phyloP scores from a whole-genome alignment of 2,888 invertebrate genomes.

The Papilio demoleus region DNA sequence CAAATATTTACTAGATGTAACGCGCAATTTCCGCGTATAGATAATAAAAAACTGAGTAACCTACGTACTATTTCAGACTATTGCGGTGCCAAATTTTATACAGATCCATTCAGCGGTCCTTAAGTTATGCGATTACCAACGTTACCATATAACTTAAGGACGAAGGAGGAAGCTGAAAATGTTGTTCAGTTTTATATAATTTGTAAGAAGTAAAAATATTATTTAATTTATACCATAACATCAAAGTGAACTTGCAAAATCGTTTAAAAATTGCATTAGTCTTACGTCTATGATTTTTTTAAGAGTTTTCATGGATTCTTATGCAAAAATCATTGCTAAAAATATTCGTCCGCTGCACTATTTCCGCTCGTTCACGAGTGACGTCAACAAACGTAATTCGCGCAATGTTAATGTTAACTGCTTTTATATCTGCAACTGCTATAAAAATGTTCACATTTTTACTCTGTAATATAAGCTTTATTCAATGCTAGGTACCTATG shows the following conservation, averaged over 20 bases:
- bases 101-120: background rate
- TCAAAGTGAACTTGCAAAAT: background rate
- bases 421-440: constrained; percentile 4
- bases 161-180: no score
- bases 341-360: constrained; percentile 3
- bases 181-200: background rate
- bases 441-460: background rate
- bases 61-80: background rate
- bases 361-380: no score
- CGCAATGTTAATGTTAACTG: background rate
- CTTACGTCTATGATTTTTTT: background rate
- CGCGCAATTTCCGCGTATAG: background rate
- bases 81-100: background rate
- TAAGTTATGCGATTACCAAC: background rate
- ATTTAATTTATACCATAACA: background rate
- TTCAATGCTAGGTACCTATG: background rate
- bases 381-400: constrained; percentile 14
- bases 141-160: no score
- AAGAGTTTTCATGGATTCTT: background rate
- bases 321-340: constrained; percentile 4
- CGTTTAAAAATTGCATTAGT: background rate
- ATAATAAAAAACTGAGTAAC: background rate
- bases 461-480: background rate
- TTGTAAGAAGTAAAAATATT: background rate
- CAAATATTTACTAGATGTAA: background rate